These are phyloP conservation scores for Knipowitschia caucasica DNA, from an alignment of 2,797 vertebrate genomes.

Conservation along the genomic window DNA sequence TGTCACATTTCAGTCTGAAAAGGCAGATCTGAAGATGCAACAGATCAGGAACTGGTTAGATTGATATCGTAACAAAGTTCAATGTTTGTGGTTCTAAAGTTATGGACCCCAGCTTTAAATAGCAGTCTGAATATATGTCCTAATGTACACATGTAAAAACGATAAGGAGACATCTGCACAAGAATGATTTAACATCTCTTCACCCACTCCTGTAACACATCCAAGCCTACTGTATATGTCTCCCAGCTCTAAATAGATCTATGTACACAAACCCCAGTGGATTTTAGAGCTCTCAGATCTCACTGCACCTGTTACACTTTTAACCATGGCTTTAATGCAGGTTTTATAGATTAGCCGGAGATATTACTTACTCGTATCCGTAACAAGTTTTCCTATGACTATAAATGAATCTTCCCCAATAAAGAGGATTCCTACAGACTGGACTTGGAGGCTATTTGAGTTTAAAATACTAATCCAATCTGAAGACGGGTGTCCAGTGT, in stretches of 20 bases:
- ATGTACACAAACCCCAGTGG: not conserved
- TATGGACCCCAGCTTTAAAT: too few species aligned
- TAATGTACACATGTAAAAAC: too few species aligned
- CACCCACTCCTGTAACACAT: too few species aligned
- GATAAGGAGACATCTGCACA: not conserved
- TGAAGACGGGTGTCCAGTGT: too few species aligned
- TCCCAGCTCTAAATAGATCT: not conserved
- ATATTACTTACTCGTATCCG: not conserved
- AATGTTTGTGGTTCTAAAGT: too few species aligned
- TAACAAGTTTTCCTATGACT: not conserved
- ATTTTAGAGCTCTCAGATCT: not conserved
- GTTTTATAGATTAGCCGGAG: not conserved
- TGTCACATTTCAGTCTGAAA: too few species aligned
- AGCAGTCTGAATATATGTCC: too few species aligned
- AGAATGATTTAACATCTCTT: not conserved
- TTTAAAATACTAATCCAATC: too few species aligned
- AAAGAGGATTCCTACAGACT: not conserved
- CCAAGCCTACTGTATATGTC: not conserved
- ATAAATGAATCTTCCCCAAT: not conserved
- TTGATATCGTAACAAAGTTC: too few species aligned
- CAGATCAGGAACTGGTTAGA: too few species aligned
- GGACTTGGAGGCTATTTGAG: not conserved
- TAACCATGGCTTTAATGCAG: conserved; percentile 2
- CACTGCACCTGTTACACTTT: not conserved
- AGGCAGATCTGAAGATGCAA: too few species aligned